Evolutionary conservation across 2,888 invertebrate species (phyloP).

Genomic region (Archaeoteleia sp.): DNA sequence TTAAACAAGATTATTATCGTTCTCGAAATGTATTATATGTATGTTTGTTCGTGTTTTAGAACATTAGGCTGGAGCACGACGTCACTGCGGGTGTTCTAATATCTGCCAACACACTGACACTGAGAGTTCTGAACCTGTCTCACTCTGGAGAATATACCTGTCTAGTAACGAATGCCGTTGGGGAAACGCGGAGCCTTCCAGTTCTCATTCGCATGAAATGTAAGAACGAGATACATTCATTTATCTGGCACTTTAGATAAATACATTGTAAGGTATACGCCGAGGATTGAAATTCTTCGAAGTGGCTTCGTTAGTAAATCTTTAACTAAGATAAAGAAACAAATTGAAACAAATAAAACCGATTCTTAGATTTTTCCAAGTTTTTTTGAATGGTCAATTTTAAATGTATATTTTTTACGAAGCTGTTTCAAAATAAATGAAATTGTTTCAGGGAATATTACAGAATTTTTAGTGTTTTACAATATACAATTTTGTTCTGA

Average conservation of each 20-base stretch:
- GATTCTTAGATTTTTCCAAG: too few species aligned
- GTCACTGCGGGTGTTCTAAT: constrained; percentile 81
- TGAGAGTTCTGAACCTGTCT: constrained; percentile 82
- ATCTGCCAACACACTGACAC: constrained; percentile 81
- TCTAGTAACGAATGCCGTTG: constrained; percentile 86
- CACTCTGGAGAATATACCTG: constrained; percentile 88
- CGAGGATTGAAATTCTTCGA: too few species aligned
- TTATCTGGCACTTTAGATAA: constrained; percentile 2
- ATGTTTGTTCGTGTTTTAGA: constrained; percentile 75
- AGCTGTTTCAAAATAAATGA: too few species aligned
- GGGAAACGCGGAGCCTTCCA: constrained; percentile 86
- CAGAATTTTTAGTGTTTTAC: too few species aligned
- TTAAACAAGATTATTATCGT: constrained; percentile 37
- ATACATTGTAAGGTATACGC: neutral
- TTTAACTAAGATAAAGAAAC: too few species aligned
- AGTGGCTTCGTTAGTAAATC: too few species aligned
- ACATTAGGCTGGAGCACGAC: constrained; percentile 80
- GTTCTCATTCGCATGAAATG: constrained; percentile 85
- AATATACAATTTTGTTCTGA: too few species aligned
- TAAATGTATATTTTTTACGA: too few species aligned
- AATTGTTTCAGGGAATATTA: too few species aligned
- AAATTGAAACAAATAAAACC: too few species aligned
- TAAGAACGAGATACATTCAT: constrained; percentile 76
- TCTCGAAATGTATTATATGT: constrained; percentile 37
- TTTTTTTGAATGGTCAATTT: too few species aligned